Conservation (phyloP, 2,888 invertebrate genomes). For the Carabus problematicus region DNA sequence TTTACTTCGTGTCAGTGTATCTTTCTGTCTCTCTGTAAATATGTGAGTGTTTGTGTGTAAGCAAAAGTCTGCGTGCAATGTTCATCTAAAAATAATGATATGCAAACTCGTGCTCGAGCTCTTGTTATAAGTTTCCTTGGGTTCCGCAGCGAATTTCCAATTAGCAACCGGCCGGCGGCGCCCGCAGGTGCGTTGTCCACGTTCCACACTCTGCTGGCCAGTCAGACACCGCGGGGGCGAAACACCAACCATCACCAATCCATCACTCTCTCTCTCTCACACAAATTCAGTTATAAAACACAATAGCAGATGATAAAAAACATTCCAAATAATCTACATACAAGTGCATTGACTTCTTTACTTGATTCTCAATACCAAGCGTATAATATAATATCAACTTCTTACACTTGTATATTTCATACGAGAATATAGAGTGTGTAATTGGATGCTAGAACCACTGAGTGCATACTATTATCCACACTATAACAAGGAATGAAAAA, state of each 20-base stretch:
- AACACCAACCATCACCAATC: neutral
- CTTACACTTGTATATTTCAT: neutral
- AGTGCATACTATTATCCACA: too few species aligned
- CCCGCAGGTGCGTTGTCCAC: constrained; percentile 9
- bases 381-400: constrained; percentile 1
- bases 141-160: constrained; percentile 32
- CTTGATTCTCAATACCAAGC: too few species aligned
- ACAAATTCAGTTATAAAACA: too few species aligned
- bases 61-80: neutral
- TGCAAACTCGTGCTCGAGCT: constrained; percentile 30
- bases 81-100: constrained; percentile 34
- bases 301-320: too few species aligned
- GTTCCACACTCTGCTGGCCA: neutral
- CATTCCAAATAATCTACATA: too few species aligned
- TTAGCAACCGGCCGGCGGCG: constrained; percentile 30
- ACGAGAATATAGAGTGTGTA: neutral
- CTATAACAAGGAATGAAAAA: neutral
- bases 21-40: neutral
- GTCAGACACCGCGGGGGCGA: neutral
- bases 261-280: too few species aligned
- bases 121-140: constrained; percentile 30
- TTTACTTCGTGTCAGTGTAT: too few species aligned
- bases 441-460: too few species aligned
- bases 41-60: neutral
- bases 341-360: too few species aligned